A percentile compares a stretch with the other conserved stretches of the same genome.
These are phyloP conservation scores for Sander lucioperca DNA, from an alignment of 2,113 vertebrate genomes.

Conservation along the genomic window DNA sequence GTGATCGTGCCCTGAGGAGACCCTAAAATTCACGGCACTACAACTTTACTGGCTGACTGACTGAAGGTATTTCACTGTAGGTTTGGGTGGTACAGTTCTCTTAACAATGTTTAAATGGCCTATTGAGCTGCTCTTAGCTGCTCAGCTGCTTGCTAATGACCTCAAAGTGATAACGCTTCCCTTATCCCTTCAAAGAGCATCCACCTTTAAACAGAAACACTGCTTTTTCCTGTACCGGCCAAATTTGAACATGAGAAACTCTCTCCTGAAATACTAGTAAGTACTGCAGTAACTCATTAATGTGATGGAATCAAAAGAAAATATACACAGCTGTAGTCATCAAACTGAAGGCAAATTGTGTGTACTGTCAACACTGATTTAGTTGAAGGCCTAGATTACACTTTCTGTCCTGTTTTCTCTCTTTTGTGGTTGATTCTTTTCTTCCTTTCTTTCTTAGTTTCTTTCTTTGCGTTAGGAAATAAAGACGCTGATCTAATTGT, in stretches of 20 bases:
- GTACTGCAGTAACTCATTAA: background rate
- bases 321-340: background rate
- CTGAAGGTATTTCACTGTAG: constrained; percentile 47
- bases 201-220: constrained; percentile 31
- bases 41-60: constrained; percentile 40
- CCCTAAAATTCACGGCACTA: constrained; percentile 18
- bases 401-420: background rate
- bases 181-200: constrained; percentile 39
- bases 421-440: background rate
- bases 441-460: constrained; percentile 18
- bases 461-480: constrained; percentile 37
- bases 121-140: constrained; percentile 58
- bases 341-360: background rate
- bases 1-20: constrained; percentile 31
- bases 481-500: constrained; percentile 52
- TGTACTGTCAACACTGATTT: constrained; percentile 13
- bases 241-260: constrained; percentile 7
- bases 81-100: constrained; percentile 49
- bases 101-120: constrained; percentile 65
- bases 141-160: constrained; percentile 65
- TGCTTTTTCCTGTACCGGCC: background rate
- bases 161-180: constrained; percentile 49
- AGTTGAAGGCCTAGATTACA: background rate
- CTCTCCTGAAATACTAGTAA: background rate
- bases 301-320: background rate